A percentile compares a stretch with the other conserved stretches of the same genome.
Conservation (phyloP, 1,140 invertebrate genomes). For the Metaphire vulgaris region DNA sequence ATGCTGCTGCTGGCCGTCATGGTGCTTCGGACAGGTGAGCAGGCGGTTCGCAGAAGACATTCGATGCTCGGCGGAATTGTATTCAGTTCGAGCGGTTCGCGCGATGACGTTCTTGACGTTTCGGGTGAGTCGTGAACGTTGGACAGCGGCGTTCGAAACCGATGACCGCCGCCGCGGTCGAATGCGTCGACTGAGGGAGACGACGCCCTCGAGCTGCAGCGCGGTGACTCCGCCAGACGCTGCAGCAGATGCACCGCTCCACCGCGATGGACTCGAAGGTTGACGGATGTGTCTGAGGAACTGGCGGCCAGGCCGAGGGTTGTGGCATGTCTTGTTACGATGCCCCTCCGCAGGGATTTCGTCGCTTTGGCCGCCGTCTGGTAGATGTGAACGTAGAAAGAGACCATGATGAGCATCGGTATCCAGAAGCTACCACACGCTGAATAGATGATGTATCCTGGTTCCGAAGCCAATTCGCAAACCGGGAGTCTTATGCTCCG, state of each 20-base stretch:
- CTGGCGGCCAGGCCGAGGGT: not conserved
- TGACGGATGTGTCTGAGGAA: not conserved
- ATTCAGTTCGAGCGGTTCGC: not conserved
- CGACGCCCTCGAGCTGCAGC: not conserved
- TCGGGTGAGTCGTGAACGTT: not conserved
- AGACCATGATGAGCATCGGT: conserved; percentile 90
- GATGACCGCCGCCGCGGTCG: not conserved
- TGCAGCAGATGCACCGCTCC: not conserved
- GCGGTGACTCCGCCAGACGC: no score
- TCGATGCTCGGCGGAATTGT: not conserved
- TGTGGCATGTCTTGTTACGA: conserved; percentile 50
- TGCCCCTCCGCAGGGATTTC: conserved; percentile 37
- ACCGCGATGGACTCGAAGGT: not conserved
- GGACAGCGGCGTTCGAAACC: not conserved
- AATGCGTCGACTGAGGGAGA: not conserved
- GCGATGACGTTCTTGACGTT: not conserved
- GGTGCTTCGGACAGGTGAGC: not conserved
- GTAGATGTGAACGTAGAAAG: conserved; percentile 91
- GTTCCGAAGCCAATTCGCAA: conserved; percentile 75
- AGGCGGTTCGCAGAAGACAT: not conserved
- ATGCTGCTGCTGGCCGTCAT: not conserved
- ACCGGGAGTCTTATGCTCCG: no score
- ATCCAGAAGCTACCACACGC: conserved; percentile 87
- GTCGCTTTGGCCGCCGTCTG: conserved; percentile 78
- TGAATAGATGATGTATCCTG: conserved; percentile 83